Percentiles rank a stretch among this genome's conserved stretches.
Evolutionary conservation across 1,140 invertebrate species (phyloP).

Genomic region (Armadillidium nasatum): DNA sequence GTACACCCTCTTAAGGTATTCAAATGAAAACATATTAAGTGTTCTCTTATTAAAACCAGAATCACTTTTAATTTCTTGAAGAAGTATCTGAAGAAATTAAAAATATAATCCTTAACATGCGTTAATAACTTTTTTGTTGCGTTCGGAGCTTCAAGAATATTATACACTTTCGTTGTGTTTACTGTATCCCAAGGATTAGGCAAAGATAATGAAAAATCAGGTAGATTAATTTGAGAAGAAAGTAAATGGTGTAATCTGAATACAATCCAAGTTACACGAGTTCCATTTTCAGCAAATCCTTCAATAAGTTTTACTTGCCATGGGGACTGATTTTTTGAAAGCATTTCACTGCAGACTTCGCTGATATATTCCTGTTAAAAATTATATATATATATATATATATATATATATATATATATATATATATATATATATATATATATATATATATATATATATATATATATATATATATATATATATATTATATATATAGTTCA

Average conservation of each 20-base stretch:
- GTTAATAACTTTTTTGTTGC: background rate
- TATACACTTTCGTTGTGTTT: background rate
- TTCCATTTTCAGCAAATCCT: background rate
- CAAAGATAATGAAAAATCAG: background rate
- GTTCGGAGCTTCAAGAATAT: background rate
- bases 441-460: no score
- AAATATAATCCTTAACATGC: background rate
- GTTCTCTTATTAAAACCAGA: background rate
- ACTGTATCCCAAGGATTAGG: background rate
- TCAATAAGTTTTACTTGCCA: constrained; percentile 22
- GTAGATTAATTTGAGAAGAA: background rate
- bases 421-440: no score
- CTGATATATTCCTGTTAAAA: constrained; percentile 28
- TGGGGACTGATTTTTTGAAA: background rate
- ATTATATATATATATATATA: no score
- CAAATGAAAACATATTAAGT: background rate
- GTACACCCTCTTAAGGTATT: background rate
- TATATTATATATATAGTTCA: no score
- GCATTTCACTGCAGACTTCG: constrained; percentile 2
- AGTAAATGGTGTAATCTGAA: constrained; percentile 20
- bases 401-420: no score
- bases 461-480: no score
- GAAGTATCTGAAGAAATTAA: background rate
- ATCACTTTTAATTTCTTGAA: no score
- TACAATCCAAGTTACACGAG: constrained; percentile 20